Base-by-base conservation (phyloP, 2,888 invertebrate genomes). In the Deilephila elpenor region DNA sequence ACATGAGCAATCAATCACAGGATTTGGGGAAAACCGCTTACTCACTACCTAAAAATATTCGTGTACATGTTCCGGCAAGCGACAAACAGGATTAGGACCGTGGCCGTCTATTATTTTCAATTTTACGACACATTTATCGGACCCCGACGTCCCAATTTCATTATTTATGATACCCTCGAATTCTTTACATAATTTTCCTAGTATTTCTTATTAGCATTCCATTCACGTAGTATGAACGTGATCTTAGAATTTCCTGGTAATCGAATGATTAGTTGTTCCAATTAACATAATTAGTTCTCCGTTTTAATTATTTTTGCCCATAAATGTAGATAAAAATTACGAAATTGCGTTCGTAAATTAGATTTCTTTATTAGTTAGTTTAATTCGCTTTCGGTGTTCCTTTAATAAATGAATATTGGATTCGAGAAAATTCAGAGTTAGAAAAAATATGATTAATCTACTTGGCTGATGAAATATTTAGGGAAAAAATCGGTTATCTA, bases 161-260 rank as follows among this genome's bases (percentile, higher is more conserved):
- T 61, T 61, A 61, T 61, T 61, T 61, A 61, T 61, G 29, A 61
- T 61, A 61, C 19, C 29, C 61, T 17, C 32, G 14, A 61, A 14
- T 25, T 25, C 6, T 59, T 29, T 17, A 32, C 6, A 5, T 19
- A 29, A 32, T 61, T 61, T 61, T 5, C 32, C 61, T 61, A 19
- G 29, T 61, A 19, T 56, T 56, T 61, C 32, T 19, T 19, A 61
- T 7, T 61, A 34, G 5, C 5, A 61, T 61, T 61, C 61, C 1
- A 6, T 61, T 32, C 61, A 32, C 17, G 61, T 61, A 61, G 6
- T 5, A 19, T 34, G 19, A 8, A 61, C 61, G 61, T 61, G 61
- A 32, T 19, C 17, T 32, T 32, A 61, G 61, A 5, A 17, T 17
- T n/a, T 56, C n/a, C n/a, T 56, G 19, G 56, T n/a, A 56, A 56